phyloP scores from a whole-genome alignment of 2,797 vertebrate species.

The Spea hammondii region DNA sequence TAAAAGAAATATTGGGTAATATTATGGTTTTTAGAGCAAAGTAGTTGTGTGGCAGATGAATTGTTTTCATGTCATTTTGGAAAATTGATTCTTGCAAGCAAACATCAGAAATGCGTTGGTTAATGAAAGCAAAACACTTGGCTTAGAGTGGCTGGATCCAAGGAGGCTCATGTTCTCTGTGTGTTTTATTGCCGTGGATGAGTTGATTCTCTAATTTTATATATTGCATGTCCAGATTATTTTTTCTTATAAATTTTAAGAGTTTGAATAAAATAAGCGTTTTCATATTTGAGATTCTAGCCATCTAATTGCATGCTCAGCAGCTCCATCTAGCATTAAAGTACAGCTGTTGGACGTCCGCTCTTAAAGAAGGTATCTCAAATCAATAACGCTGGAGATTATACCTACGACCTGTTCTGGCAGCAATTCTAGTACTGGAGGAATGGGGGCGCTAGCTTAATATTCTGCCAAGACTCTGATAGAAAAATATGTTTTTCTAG shows the following conservation, averaged over 20 bases:
- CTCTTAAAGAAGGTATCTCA: neutral
- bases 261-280: neutral
- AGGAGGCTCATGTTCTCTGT: no score
- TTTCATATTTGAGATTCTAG: neutral
- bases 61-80: neutral
- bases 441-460: slow-evolving; percentile 1
- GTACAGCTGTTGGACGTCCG: no score
- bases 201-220: neutral
- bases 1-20: neutral
- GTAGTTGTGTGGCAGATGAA: neutral
- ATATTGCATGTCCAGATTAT: neutral
- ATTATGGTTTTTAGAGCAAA: neutral
- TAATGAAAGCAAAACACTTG: neutral
- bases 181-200: neutral
- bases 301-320: neutral
- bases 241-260: neutral
- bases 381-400: neutral
- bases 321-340: neutral
- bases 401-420: neutral
- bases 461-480: neutral
- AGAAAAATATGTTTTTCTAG: no score
- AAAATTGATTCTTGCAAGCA: neutral
- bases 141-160: no score
- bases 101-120: neutral
- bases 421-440: neutral